Conservation (phyloP, 2,113 vertebrate species). For the Carassius gibelio region DNA sequence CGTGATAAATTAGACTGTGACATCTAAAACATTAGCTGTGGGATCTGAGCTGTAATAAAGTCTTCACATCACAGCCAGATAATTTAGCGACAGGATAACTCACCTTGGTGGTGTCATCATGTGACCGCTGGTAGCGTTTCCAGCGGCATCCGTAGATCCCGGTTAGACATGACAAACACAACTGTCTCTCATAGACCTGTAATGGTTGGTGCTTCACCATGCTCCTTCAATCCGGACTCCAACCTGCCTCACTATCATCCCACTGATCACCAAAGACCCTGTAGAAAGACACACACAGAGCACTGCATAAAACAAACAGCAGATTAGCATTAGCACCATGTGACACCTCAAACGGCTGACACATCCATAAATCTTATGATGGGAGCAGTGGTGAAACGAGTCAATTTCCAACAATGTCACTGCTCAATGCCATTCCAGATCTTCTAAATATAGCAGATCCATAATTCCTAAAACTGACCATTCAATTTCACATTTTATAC, state of each 20-base stretch:
- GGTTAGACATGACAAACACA: slow-evolving; percentile 95
- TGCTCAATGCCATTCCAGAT: not conserved
- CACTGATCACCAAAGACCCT: slow-evolving; percentile 80
- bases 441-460: not conserved
- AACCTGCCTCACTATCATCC: slow-evolving; percentile 76
- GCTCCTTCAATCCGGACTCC: slow-evolving; percentile 80
- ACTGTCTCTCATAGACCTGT: slow-evolving; percentile 97
- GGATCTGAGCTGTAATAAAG: not conserved
- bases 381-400: not conserved
- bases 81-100: slow-evolving; percentile 26
- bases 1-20: not conserved
- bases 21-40: not conserved
- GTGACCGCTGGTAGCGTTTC: slow-evolving; percentile 98
- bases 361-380: slow-evolving; percentile 29
- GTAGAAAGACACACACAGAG: slow-evolving; percentile 46
- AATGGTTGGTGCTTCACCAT: slow-evolving; percentile 99
- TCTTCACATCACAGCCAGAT: not conserved
- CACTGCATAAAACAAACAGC: slow-evolving; percentile 5
- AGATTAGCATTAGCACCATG: slow-evolving; percentile 17
- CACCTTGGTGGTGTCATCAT: slow-evolving; percentile 96
- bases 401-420: not conserved
- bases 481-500: not conserved
- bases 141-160: slow-evolving; percentile 98
- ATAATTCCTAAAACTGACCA: not conserved
- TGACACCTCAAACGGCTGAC: slow-evolving; percentile 3